phyloP scores from a whole-genome alignment of 2,113 vertebrate genomes.

The Eleginops maclovinus region DNA sequence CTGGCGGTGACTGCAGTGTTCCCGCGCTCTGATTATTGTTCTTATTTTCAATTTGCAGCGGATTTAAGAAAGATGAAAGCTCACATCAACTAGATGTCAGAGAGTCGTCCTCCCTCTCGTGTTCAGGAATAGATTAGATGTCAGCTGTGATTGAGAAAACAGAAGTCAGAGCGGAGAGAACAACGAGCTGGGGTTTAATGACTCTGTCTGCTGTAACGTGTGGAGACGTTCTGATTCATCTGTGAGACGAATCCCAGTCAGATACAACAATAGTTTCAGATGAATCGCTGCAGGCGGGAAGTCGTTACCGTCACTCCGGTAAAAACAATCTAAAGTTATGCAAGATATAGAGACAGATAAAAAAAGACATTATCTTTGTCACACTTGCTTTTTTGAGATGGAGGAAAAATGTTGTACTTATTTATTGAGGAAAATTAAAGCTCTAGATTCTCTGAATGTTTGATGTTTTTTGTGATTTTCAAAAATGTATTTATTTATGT shows the following conservation, averaged over 20 bases:
- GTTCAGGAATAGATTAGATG: constrained; percentile 29
- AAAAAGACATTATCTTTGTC: background rate
- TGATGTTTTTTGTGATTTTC: no score
- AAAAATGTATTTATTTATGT: no score
- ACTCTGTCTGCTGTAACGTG: background rate
- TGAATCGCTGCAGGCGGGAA: background rate
- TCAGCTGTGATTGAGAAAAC: constrained; percentile 30
- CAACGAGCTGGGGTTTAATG: constrained; percentile 13
- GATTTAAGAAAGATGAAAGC: constrained; percentile 53
- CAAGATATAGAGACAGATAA: background rate
- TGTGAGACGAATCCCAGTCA: background rate
- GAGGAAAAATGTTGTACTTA: no score
- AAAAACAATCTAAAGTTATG: background rate
- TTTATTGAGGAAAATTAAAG: no score
- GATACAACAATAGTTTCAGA: constrained; percentile 17
- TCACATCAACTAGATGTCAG: constrained; percentile 27
- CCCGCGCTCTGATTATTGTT: constrained; percentile 36
- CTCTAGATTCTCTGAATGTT: no score
- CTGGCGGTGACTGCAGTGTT: constrained; percentile 9
- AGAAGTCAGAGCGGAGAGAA: background rate
- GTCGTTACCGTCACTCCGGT: constrained; percentile 5
- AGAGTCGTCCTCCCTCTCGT: constrained; percentile 8
- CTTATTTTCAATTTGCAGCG: constrained; percentile 63
- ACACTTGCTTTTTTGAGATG: no score
- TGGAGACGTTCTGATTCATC: background rate